Percentiles rank a stretch among this genome's conserved stretches.
phyloP scores from a whole-genome alignment of 2,888 invertebrate species.

The Pyrrhosoma nymphula region DNA sequence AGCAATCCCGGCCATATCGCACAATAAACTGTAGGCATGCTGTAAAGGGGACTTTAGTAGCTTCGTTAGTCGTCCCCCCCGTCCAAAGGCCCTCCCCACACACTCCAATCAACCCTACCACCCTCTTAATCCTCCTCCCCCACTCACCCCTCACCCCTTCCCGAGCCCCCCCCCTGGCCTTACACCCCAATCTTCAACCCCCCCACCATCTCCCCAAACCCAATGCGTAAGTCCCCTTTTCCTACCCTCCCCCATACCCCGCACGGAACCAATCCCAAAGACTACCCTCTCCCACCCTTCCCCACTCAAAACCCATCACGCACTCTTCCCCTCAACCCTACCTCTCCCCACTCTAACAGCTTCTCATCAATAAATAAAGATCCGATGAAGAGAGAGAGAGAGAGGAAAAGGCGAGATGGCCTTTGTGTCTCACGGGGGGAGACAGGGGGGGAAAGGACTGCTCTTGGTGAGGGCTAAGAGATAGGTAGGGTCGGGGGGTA shows the following conservation, averaged over 20 bases:
- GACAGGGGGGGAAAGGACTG: neutral
- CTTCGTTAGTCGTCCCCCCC: neutral
- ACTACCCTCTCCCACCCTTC: neutral
- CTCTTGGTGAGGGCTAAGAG: too few species aligned
- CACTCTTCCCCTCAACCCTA: neutral
- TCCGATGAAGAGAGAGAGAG: slow-evolving; percentile 18
- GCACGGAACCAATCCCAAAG: neutral
- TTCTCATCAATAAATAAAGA: slow-evolving; percentile 39
- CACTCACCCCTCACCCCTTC: neutral
- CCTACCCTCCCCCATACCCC: neutral
- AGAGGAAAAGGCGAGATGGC: neutral
- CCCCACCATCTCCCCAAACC: neutral
- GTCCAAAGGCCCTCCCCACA: neutral
- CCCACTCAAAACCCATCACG: neutral
- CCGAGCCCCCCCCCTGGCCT: neutral
- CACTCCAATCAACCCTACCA: slow-evolving; percentile 24
- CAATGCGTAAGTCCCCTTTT: too few species aligned
- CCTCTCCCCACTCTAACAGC: neutral
- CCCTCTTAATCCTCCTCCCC: neutral
- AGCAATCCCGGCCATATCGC: neutral
- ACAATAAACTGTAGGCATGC: neutral
- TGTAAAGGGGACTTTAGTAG: neutral
- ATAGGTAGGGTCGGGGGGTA: neutral
- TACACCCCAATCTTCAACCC: neutral
- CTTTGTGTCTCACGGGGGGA: slow-evolving; percentile 18